Evolutionary conservation across 2,113 vertebrate genomes (phyloP), one percentile per base, ranked within the genome.

Genomic region (Capreolus pygargus): DNA sequence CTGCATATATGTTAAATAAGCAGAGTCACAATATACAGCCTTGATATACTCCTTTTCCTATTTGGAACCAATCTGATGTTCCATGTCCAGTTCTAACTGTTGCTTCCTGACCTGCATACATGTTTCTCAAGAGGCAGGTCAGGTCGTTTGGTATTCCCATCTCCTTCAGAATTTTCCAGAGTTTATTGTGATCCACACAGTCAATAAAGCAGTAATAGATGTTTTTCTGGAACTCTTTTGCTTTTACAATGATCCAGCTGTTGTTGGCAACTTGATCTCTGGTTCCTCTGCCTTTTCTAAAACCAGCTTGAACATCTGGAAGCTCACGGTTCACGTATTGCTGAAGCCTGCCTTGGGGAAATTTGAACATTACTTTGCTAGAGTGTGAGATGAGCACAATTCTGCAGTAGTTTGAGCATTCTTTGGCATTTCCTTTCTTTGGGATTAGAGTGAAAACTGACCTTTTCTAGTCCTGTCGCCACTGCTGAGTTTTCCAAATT

Each of bases 181-280:
- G 8, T 36, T 67, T 67, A 36, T 21, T 67, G 64, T 36, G 8
- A 36, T 36, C 4, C 17, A 67, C 17, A 36, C 33, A 67, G 33
- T 21, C 17, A 67, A 10, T 67, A 10, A 67, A 67, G 33, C 17
- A 67, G 17, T 36, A 36, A n/a, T 36, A 67, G 17, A 67, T 67
- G 1, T 67, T 67, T 67, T 36, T 67, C 17, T 36, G 17, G 33
- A 36, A 19, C 33, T 67, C 8, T 67, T 4, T n/a, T 67, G 33
- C 17, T 67, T 36, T 36, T 67, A 5, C 0, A 0, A 67, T 36
- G 64, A 19, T 67, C 8, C 33, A 67, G 17, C 0, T 0, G 17
- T 21, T 36, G 2, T 67, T 67, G 33, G 64, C 33, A 36, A 67
- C 19, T 67, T 67, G 33, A n/a, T 36, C 33, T 67, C 64, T 21